A percentile compares a stretch with the other conserved stretches of the same genome.
Evolutionary conservation across 2,888 invertebrate genomes (phyloP).

Genomic region (Prosapia bicincta): DNA sequence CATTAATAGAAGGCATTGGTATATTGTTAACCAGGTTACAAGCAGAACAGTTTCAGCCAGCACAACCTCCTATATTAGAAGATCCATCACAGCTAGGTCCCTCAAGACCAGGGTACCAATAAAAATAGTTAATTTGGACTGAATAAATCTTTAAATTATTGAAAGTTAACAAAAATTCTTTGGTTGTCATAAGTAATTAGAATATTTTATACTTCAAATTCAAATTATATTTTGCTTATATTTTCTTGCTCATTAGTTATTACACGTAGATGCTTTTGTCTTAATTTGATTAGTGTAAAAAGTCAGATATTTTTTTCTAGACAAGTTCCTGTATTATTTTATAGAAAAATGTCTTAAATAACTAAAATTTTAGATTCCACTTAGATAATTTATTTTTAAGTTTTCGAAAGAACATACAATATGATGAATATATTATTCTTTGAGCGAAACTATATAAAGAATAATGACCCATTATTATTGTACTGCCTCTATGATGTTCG

Average conservation of each 20-base stretch:
- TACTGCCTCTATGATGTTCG: not conserved
- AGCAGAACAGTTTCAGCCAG: slow-evolving; percentile 88
- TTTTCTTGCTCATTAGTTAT: not conserved
- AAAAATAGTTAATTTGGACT: not conserved
- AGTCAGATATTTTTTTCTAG: too few relatives aligned
- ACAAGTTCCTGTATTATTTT: not conserved
- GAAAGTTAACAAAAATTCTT: not conserved
- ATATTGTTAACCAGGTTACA: slow-evolving; percentile 89
- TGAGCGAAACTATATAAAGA: not conserved
- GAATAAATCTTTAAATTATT: not conserved
- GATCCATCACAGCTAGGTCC: slow-evolving; percentile 72
- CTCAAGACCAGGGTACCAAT: slow-evolving; percentile 34
- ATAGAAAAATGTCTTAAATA: too few relatives aligned
- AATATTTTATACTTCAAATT: not conserved
- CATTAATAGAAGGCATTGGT: slow-evolving; percentile 96
- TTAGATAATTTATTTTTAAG: not conserved
- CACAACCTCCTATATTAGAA: slow-evolving; percentile 65
- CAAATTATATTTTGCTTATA: not conserved
- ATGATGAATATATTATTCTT: not conserved
- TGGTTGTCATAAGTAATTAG: not conserved
- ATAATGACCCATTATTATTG: not conserved
- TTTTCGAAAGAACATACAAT: not conserved
- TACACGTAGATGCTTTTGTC: not conserved
- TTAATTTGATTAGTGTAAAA: not conserved
- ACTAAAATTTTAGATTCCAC: too few relatives aligned